phyloP scores from a whole-genome alignment of 2,888 invertebrate species.

The Thereva unica region DNA sequence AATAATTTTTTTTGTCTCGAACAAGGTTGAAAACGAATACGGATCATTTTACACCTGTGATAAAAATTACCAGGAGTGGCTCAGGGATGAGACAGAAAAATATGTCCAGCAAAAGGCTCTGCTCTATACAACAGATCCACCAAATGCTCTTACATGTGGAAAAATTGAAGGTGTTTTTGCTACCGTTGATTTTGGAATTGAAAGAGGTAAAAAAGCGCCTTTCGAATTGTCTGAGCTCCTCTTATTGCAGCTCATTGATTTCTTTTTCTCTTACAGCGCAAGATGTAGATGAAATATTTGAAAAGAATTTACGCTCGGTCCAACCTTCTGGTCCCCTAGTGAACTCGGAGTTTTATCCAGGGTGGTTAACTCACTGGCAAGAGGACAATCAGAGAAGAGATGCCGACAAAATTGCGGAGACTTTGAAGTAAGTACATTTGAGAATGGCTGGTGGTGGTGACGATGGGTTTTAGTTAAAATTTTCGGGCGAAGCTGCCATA shows the following conservation, averaged over 20 bases:
- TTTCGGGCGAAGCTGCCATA: too few relatives aligned
- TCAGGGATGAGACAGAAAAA: constrained; percentile 66
- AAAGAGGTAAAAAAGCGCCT: constrained; percentile 51
- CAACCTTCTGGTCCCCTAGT: constrained; percentile 78
- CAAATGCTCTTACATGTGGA: constrained; percentile 64
- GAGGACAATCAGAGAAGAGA: constrained; percentile 64
- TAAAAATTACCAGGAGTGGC: constrained; percentile 66
- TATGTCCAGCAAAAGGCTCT: constrained; percentile 59
- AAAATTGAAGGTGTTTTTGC: constrained; percentile 72
- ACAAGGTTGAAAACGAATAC: constrained; percentile 80
- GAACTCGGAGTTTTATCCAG: constrained; percentile 90
- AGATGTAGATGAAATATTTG: constrained; percentile 57
- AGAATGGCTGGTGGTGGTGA: neutral
- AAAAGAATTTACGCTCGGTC: constrained; percentile 57
- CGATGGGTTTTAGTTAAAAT: too few relatives aligned
- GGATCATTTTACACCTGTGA: constrained; percentile 79
- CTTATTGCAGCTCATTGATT: too few relatives aligned
- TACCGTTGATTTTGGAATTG: constrained; percentile 76
- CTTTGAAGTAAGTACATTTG: constrained; percentile 53
- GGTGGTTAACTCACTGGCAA: constrained; percentile 92
- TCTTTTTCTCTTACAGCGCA: constrained; percentile 45
- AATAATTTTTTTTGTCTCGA: neutral
- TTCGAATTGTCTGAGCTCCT: too few relatives aligned
- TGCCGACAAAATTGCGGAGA: constrained; percentile 61
- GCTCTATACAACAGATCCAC: constrained; percentile 84